Evolutionary conservation across 2,888 invertebrate genomes (phyloP).

Genomic region (Polietes domitor): DNA sequence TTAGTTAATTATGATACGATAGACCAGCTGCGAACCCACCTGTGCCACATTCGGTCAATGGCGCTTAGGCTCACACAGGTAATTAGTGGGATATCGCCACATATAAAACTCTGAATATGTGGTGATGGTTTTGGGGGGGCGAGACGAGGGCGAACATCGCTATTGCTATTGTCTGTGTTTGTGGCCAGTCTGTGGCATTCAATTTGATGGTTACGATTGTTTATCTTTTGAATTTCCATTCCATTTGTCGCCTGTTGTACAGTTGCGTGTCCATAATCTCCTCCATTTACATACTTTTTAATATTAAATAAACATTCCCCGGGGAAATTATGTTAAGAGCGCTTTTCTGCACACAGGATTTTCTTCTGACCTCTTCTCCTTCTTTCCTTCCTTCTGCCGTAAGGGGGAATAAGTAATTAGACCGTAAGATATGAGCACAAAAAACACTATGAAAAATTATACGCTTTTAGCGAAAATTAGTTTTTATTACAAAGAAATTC

Average conservation of each 20-base stretch:
- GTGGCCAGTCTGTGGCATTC: neutral
- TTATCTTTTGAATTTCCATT: neutral
- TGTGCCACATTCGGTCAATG: neutral
- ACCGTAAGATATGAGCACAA: neutral
- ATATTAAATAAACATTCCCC: constrained; percentile 44
- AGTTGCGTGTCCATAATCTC: constrained; percentile 55
- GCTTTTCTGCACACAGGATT: no score
- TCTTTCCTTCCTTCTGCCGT: neutral
- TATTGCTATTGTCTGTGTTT: neutral
- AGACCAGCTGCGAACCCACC: neutral
- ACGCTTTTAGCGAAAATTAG: neutral
- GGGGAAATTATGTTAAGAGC: constrained; percentile 54
- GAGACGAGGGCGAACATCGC: neutral
- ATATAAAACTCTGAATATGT: neutral
- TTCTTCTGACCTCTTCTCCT: neutral
- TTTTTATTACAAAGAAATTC: constrained; percentile 17
- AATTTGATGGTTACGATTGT: neutral
- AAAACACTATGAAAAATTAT: neutral
- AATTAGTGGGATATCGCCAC: constrained; percentile 8
- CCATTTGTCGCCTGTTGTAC: constrained; percentile 2
- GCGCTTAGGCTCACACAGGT: neutral
- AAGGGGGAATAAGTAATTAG: constrained; percentile 45
- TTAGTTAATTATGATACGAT: constrained; percentile 16
- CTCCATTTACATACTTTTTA: constrained; percentile 41
- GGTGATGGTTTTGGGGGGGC: neutral